Evolutionary conservation across 2,797 vertebrate species (phyloP), one percentile per base, ranked within the genome.

Genomic region (Leptodactylus fallax): DNA sequence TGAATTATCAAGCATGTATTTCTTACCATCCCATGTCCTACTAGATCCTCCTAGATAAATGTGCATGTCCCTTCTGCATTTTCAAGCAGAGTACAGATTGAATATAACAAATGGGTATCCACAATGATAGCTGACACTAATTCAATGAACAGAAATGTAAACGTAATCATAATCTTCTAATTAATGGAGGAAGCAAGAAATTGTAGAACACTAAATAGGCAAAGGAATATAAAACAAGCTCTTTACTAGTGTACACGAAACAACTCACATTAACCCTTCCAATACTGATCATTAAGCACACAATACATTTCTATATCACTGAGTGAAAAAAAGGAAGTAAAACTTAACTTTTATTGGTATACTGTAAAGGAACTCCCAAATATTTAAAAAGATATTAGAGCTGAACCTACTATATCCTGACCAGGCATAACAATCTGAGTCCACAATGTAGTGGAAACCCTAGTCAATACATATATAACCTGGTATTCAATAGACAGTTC

Each of bases 121-220:
- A 92, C 90, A 93, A 92, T 92, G 90, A 91, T 90, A 93, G 90
- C 92, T 93, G 93, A 94, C 91, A 92, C 80, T 92, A 92, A 93
- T 93, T 92, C 92, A 87, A 91, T 91, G 84, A 92, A n/a, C 79
- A 87, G 90, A 86, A 91, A 86, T 88, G 88, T 83, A 93, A 90
- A 86, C 88, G 88, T 83, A 93, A 90, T 93, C 90, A 93, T 89
- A 92, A 85, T 86, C 90, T 80, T 74, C 90, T 84, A 88, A 90
- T 87, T 92, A 92, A 92, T 90, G 87, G 87, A 90, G 85, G 60
- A n/a, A 74, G 87, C 89, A 90, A 89, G 90, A 90, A 76, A 89
- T 92, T 91, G 91, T 79, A 94, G 90, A 92, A 91, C 80, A 91
- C 53, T 7, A 89, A 92, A 92, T 90, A 92, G 87, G 65, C 79